Evolutionary conservation across 2,888 invertebrate species (phyloP), one percentile per base, ranked within the genome.

Genomic region (Melanotus villosus): DNA sequence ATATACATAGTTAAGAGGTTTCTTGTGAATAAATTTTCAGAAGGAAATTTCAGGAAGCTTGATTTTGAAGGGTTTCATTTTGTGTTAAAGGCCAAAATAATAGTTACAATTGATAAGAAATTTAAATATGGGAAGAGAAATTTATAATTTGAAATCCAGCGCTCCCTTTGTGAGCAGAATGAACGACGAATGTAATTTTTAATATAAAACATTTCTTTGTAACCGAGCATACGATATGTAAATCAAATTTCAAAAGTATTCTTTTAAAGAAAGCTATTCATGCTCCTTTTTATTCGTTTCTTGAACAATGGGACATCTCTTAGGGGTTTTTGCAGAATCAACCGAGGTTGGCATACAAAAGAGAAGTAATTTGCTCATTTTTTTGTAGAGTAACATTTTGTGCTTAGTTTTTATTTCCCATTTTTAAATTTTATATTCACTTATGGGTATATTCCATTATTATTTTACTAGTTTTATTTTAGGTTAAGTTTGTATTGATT

Each of bases 161-260:
- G 47, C 47, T 47, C 21, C 45, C 19, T 47, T 47, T 23, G 23
- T 47, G 19, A 19, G 23, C 18, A 56, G 32, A 36, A 43, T 14
- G 47, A 34, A 60, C 26, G 47, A 47, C 43, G 43, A 60, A 47
- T 50, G 47, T 19, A 45, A 38, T 64, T 69, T 71, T 73, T 71
- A 71, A 71, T 73, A 68, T 32, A 47, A 57, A 57, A 30, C 56
- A 26, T 72, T 71, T 66, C 64, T 47, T 57, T 57, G 60, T 47
- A 68, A 64, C 62, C 34, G 65, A 70, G 67, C 72, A 76, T 76
- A 73, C 73, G 68, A 75, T 80, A 81, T 81, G 80, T 81, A 81
- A 81, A 81, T 81, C 80, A 81, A 80, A 80, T 80, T 80, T 79
- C 75, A 74, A 74, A 76, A 75, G 71, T 76, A 77, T 78, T 78